phyloP scores from a whole-genome alignment of 92 coral and sea anemone species.

The Chrysogorgia sp. region DNA sequence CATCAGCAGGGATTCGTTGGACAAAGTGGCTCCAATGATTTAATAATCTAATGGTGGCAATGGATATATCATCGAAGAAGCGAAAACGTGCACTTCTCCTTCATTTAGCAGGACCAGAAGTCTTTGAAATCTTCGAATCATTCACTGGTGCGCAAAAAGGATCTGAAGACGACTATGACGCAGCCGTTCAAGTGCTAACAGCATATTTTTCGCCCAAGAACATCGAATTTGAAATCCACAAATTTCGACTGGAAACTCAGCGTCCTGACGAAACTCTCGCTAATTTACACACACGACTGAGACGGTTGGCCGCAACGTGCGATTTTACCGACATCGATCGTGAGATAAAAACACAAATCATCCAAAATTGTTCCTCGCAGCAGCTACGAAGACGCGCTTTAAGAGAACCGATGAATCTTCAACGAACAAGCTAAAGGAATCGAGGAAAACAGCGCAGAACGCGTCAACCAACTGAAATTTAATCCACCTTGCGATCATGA shows the following conservation, averaged over 20 bases:
- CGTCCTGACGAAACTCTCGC: neutral
- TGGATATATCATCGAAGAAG: too few species aligned
- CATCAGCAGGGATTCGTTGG: too few species aligned
- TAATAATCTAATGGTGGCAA: too few species aligned
- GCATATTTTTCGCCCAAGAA: neutral
- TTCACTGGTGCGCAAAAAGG: neutral
- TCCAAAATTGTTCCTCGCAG: slow-evolving; percentile 27
- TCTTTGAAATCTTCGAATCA: neutral
- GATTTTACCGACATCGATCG: slow-evolving; percentile 31
- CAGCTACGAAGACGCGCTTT: slow-evolving; percentile 44
- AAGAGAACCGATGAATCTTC: slow-evolving; percentile 46
- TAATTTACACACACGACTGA: neutral
- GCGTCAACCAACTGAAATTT: neutral
- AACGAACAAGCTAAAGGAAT: slow-evolving; percentile 52
- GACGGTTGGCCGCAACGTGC: slow-evolving; percentile 18
- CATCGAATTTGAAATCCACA: slow-evolving; percentile 11
- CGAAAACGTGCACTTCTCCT: too few species aligned
- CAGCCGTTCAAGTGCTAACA: neutral
- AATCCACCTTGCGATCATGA: neutral
- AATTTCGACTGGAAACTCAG: neutral
- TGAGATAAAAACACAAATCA: slow-evolving; percentile 38
- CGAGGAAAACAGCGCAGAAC: slow-evolving; percentile 7
- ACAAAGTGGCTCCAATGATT: too few species aligned
- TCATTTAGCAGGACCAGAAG: neutral
- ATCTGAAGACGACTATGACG: neutral